Evolutionary conservation across 2,113 vertebrate genomes (phyloP).

Genomic region (Dipodomys stephensi): DNA sequence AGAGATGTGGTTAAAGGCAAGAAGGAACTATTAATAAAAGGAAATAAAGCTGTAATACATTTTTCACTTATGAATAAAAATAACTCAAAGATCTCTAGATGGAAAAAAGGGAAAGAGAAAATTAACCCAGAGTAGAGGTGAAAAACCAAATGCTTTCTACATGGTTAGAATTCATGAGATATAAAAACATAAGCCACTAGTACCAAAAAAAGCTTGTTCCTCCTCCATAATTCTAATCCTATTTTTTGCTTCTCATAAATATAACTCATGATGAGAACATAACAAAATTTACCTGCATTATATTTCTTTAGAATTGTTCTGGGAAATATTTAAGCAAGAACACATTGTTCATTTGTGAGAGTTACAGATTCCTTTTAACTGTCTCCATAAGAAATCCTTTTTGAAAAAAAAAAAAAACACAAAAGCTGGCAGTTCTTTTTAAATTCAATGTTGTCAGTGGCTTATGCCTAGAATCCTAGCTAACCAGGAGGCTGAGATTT

Average conservation of each 20-base stretch:
- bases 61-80: slow-evolving; percentile 80
- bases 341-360: slow-evolving; percentile 62
- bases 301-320: slow-evolving; percentile 72
- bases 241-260: slow-evolving; percentile 69
- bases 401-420: slow-evolving; percentile 49
- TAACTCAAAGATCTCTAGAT: slow-evolving; percentile 64
- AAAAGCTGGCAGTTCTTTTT: neutral
- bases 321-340: slow-evolving; percentile 74
- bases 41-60: slow-evolving; percentile 72
- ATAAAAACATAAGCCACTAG: slow-evolving; percentile 46
- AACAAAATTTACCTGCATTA: slow-evolving; percentile 69
- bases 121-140: slow-evolving; percentile 47
- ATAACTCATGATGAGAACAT: slow-evolving; percentile 56
- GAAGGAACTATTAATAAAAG: slow-evolving; percentile 77
- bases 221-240: slow-evolving; percentile 55
- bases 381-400: slow-evolving; percentile 54
- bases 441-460: too few species aligned
- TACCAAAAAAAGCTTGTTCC: slow-evolving; percentile 57
- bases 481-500: too few species aligned
- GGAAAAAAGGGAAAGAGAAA: slow-evolving; percentile 58
- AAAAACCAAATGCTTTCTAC: slow-evolving; percentile 66
- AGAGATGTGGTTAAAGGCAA: slow-evolving; percentile 76
- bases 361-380: slow-evolving; percentile 60
- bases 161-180: slow-evolving; percentile 63
- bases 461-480: too few species aligned